Percentiles rank a stretch among this genome's conserved stretches.
Conservation (phyloP, 2,888 invertebrate genomes). For the Gisinianus flammeolus region DNA sequence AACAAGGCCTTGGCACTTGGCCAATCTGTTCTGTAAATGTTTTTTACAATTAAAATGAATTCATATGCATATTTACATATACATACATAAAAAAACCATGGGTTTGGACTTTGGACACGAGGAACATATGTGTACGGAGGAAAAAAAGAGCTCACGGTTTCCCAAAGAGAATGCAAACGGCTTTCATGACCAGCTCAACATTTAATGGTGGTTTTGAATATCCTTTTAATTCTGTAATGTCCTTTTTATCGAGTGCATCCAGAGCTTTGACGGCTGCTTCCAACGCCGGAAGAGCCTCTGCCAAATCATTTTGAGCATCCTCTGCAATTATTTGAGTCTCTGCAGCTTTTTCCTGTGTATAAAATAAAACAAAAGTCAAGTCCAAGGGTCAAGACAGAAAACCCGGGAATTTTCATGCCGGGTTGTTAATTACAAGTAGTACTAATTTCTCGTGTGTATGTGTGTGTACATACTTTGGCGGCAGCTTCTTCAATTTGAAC, state of each 20-base stretch:
- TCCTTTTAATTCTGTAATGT: constrained; percentile 87
- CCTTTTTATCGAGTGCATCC: constrained; percentile 83
- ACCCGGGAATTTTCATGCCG: too few relatives aligned
- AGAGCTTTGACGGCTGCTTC: constrained; percentile 83
- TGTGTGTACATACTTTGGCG: constrained; percentile 70
- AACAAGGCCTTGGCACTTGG: constrained; percentile 79
- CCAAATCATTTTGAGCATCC: constrained; percentile 81
- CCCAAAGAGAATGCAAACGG: constrained; percentile 82
- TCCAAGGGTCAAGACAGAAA: background rate
- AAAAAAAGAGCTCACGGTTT: constrained; percentile 70
- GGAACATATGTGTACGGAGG: background rate
- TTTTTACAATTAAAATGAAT: background rate
- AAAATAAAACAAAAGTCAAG: too few relatives aligned
- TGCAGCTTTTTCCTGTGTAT: constrained; percentile 79
- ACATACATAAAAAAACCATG: constrained; percentile 48
- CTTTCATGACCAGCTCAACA: constrained; percentile 90
- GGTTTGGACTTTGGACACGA: too few relatives aligned
- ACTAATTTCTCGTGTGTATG: background rate
- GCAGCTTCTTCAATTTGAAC: constrained; percentile 83
- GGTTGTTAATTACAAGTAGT: too few relatives aligned
- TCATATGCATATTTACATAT: background rate
- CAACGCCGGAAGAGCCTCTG: constrained; percentile 84
- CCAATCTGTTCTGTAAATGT: constrained; percentile 77
- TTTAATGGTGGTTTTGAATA: constrained; percentile 86
- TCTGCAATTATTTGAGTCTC: constrained; percentile 84